Evolutionary conservation across 2,888 invertebrate genomes (phyloP), one percentile per base, ranked within the genome.

Genomic region (Chrysolina haemoptera): DNA sequence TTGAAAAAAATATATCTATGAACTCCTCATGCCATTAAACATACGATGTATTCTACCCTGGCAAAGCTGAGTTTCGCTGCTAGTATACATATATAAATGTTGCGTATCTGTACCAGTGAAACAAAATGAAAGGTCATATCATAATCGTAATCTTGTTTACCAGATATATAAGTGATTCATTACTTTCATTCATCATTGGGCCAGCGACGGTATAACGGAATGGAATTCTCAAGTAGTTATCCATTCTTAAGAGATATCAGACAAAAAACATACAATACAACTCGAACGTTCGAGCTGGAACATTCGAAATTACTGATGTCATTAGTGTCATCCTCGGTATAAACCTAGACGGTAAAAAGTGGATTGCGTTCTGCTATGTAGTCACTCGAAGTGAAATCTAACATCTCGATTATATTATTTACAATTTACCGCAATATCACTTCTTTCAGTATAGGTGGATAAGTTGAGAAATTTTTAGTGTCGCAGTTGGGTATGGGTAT

Each of bases 201-300:
- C 12, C 22, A 59, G 35, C 59, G 59, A n/a, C 59, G n/a, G 59
- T 59, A 27, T 59, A 59, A 59, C 59, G 59, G 59, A 14, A 59
- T 59, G 59, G n/a, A 59, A 59, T 59, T 22, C 59, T 59, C n/a
- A 27, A 59, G 27, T 22, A 59, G 59, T 35, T 59, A 59, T 59
- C 59, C 59, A 59, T 59, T 59, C 59, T 59, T 59, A 35, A 59
- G 59, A 59, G 59, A 59, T 59, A 59, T 59, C 59, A 59, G 59
- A 59, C 59, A 59, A 35, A 59, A 59, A 59, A 59, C 59, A 27
- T 59, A 59, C 35, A 59, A 59, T 59, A 27, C 59, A 27, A 59
- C 59, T 35, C 10, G 59, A 59, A 59, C 59, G 35, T 27, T n/a
- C 59, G 27, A 59, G 59, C 14, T 59, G 59, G n/a, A 59, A 59